A percentile compares a stretch with the other conserved stretches of the same genome.
phyloP scores from a whole-genome alignment of 2,113 vertebrate species.

The Solenodon paradoxus region DNA sequence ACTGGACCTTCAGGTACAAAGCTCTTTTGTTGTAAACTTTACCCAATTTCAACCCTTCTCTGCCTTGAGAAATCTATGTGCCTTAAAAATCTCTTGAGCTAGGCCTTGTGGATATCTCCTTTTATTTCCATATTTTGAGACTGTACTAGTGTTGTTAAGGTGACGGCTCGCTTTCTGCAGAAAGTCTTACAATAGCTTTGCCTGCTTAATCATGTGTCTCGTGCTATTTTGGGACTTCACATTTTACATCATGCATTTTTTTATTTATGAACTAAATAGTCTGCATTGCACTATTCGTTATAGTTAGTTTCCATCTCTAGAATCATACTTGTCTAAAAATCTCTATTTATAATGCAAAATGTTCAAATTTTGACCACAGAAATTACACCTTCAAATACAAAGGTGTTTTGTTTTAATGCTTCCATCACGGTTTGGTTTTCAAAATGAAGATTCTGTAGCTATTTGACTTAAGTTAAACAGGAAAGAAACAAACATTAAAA shows the following conservation, averaged over 20 bases:
- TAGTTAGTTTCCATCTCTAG: neutral
- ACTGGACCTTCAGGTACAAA: neutral
- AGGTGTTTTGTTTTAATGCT: conserved; percentile 20
- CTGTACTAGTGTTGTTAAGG: neutral
- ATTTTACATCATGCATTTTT: neutral
- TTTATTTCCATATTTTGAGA: neutral
- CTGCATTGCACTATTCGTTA: neutral
- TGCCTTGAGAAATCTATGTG: neutral
- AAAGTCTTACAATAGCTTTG: neutral
- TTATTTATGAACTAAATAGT: neutral
- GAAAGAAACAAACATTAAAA: conserved; percentile 31
- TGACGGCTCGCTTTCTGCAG: neutral
- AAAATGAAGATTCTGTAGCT: conserved; percentile 73
- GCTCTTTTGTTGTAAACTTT: neutral
- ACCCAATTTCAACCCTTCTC: neutral
- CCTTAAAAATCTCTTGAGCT: neutral
- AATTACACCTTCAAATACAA: conserved; percentile 68
- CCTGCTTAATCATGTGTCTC: neutral
- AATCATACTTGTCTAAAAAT: neutral
- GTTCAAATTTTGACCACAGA: conserved; percentile 48
- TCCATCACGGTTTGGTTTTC: conserved; percentile 65
- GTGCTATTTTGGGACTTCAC: neutral
- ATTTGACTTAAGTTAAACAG: conserved; percentile 74
- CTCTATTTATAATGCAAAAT: neutral
- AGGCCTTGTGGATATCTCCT: fast-evolving